phyloP scores from a whole-genome alignment of 2,113 vertebrate species.

The Romanogobio albipinnatus region DNA sequence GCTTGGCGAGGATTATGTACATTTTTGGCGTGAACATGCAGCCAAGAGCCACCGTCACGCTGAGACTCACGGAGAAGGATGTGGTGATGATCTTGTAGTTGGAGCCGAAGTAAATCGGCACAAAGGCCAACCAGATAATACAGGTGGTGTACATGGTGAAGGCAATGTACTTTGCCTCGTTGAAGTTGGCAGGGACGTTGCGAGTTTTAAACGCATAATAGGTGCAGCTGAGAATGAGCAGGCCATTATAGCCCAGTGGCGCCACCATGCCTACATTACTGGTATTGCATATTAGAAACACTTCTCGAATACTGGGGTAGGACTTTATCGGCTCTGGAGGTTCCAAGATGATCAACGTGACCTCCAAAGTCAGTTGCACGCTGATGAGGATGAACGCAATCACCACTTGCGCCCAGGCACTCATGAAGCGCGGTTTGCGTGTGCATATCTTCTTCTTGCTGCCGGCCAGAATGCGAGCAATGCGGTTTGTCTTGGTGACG shows the following conservation, averaged over 20 bases:
- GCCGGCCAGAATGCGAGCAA: constrained; percentile 94
- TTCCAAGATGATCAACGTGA: constrained; percentile 93
- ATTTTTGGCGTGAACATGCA: constrained; percentile 99
- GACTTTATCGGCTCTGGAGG: constrained; percentile 92
- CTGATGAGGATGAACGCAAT: constrained; percentile 92
- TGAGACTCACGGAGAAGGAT: constrained; percentile 96
- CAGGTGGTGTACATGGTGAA: constrained; percentile 99
- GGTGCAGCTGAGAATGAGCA: constrained; percentile 97
- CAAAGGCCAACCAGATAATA: constrained; percentile 98
- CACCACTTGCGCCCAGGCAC: constrained; percentile 94
- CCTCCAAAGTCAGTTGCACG: constrained; percentile 88
- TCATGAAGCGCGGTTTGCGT: constrained; percentile 96
- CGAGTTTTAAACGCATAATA: constrained; percentile 99
- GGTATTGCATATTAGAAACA: constrained; percentile 98
- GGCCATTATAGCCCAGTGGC: constrained; percentile 93
- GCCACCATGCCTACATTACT: constrained; percentile 94
- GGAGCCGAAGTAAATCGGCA: constrained; percentile 98
- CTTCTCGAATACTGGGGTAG: constrained; percentile 95
- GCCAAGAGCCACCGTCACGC: constrained; percentile 94
- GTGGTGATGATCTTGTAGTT: constrained; percentile 99
- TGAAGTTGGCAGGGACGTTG: constrained; percentile 97
- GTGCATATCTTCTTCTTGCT: constrained; percentile 99
- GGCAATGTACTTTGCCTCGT: constrained; percentile 98
- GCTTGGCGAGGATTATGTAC: constrained; percentile 98
- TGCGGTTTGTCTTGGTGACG: constrained; percentile 97